Conservation (phyloP, 2,888 invertebrate genomes). For the Scaptomyza cyrtandrae region DNA sequence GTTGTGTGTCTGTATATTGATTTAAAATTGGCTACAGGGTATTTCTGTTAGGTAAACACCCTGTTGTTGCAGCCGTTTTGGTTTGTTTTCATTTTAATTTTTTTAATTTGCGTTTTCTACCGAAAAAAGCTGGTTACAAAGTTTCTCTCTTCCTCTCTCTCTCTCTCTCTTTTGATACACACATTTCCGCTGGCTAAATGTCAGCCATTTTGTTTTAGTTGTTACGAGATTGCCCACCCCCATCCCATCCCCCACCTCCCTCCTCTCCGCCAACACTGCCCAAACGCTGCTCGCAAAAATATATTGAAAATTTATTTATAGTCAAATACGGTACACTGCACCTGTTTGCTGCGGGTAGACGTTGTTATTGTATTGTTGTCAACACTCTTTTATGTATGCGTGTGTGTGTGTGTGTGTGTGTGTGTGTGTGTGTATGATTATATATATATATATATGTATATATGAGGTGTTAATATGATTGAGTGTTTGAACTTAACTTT, state of each 20-base stretch:
- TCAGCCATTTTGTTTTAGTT: conserved; percentile 45
- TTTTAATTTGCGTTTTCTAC: conserved; percentile 9
- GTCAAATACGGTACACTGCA: conserved; percentile 72
- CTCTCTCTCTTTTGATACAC: conserved; percentile 7
- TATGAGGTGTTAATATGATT: conserved; percentile 71
- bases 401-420: conserved; percentile 5
- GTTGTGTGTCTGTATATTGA: too few species aligned
- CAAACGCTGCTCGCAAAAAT: conserved; percentile 51
- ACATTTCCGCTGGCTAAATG: conserved; percentile 26
- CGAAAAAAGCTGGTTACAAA: conserved; percentile 10
- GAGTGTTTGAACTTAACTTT: conserved; percentile 75
- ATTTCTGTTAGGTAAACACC: neutral
- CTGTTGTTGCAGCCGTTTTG: neutral
- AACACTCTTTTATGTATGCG: conserved; percentile 34
- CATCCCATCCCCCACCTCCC: too few species aligned
- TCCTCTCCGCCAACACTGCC: neutral
- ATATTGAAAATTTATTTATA: conserved; percentile 73
- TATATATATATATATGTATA: conserved; percentile 9
- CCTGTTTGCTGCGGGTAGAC: conserved; percentile 47
- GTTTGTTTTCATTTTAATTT: conserved; percentile 1
- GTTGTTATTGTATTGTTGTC: conserved; percentile 37
- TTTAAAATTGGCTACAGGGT: conserved; percentile 7
- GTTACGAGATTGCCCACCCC: neutral
- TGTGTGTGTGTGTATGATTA: conserved; percentile 4
- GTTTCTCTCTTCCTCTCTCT: conserved; percentile 8